Percentiles rank a stretch among this genome's conserved stretches.
Conservation (phyloP, 2,113 vertebrate species). For the Petroica traversi region DNA sequence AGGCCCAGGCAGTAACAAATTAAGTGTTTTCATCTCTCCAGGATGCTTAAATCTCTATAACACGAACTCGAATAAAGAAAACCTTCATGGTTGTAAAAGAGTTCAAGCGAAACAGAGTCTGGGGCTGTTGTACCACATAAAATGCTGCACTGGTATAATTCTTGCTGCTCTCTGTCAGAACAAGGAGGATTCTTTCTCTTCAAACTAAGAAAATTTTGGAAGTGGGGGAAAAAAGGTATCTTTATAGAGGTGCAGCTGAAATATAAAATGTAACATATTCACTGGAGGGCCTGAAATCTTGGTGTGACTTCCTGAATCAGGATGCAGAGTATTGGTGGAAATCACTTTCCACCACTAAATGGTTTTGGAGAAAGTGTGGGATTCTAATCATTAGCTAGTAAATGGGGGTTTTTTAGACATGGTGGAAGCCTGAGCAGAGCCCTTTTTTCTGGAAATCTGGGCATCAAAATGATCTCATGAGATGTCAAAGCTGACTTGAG, state of each 20-base stretch:
- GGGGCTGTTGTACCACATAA: neutral
- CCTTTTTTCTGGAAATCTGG: neutral
- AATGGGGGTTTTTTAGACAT: neutral
- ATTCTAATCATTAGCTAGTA: neutral
- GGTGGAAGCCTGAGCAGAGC: neutral
- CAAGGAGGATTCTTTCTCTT: neutral
- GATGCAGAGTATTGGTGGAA: neutral
- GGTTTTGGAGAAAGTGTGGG: neutral
- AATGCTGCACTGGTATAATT: neutral
- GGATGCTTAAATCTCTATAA: slow-evolving; percentile 1
- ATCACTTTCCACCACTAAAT: neutral
- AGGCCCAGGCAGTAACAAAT: neutral
- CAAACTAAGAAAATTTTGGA: neutral
- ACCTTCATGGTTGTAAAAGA: neutral
- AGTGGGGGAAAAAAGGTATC: accelerated
- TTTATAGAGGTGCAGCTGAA: neutral
- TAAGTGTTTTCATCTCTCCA: slow-evolving; percentile 4
- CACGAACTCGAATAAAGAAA: neutral
- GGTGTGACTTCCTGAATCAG: neutral
- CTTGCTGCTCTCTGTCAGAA: neutral
- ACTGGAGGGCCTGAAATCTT: neutral
- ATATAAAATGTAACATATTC: neutral
- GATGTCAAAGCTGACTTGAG: accelerated
- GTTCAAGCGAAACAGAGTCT: neutral
- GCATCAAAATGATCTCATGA: neutral